A percentile compares a stretch with the other conserved stretches of the same genome.
phyloP scores from a whole-genome alignment of 2,797 vertebrate genomes.

The Macropodus opercularis region DNA sequence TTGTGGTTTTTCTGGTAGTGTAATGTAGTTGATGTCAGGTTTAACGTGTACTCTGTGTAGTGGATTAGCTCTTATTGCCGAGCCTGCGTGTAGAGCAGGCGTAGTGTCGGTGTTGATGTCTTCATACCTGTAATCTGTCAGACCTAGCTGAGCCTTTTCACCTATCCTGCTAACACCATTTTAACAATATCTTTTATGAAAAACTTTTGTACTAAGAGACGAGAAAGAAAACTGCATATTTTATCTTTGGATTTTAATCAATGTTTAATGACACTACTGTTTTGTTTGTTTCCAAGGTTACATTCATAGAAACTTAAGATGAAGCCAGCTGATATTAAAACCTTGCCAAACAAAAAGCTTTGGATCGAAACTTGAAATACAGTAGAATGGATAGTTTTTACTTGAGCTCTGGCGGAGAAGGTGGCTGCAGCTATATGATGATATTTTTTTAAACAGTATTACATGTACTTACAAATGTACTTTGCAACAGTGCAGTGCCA shows the following conservation, averaged over 20 bases:
- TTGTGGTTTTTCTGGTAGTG: conserved; percentile 71
- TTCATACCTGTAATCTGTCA: conserved; percentile 76
- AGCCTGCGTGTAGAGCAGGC: conserved; percentile 74
- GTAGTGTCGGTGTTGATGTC: conserved; percentile 76
- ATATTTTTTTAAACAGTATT: conserved; percentile 31
- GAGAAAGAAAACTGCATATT: conserved; percentile 63
- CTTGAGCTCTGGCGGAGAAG: conserved; percentile 44
- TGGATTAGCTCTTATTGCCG: conserved; percentile 73
- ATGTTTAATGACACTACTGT: conserved; percentile 67
- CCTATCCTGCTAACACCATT: conserved; percentile 75
- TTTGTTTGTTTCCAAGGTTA: conserved; percentile 44
- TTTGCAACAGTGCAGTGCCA: conserved; percentile 48
- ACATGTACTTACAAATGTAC: conserved; percentile 29
- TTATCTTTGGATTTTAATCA: conserved; percentile 69
- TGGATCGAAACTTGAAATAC: conserved; percentile 83
- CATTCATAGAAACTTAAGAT: conserved; percentile 44
- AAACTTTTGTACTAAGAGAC: conserved; percentile 78
- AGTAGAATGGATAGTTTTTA: conserved; percentile 66
- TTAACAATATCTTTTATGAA: conserved; percentile 73
- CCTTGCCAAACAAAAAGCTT: conserved; percentile 82
- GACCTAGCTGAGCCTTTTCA: conserved; percentile 74
- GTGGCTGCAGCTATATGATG: conserved; percentile 45
- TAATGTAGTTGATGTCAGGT: conserved; percentile 74
- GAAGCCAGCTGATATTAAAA: conserved; percentile 75
- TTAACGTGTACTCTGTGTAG: conserved; percentile 74